Base-by-base conservation (phyloP, 1,140 invertebrate species). In the Lineus longissimus region DNA sequence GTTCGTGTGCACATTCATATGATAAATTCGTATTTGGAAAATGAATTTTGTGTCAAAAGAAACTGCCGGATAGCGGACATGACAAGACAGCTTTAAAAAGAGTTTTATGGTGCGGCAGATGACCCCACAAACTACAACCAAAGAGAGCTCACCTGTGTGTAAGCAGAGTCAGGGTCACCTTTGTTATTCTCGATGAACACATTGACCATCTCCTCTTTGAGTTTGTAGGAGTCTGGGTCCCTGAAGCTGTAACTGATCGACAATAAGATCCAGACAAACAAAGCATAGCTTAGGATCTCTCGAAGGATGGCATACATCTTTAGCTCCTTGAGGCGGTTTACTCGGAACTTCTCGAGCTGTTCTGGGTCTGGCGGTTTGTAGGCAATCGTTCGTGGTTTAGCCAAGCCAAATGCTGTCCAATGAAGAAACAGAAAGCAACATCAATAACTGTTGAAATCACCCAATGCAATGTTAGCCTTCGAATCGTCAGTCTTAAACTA, bases 211-310 rank as follows among this genome's bases (percentile, higher is more conserved):
- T 79, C 81, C 27, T 78, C 69, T 64, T 84, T 80, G 69, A 83
- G 76, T 1, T 76, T 65, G 64, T 77, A 81, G 30, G 79, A 75
- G 57, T 78, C 70, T 0, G 78, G 73, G 66, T 82, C 83, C 36
- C 81, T 64, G 61, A 78, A 77, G 2, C 81, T 76, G 68, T 84
- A 84, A 63, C 81, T 82, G 60, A 85, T 76, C 4, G 83, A 74
- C 58, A 84, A 73, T 7, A 85, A 73, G 19, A 86, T 75, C 72
- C 76, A 83, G 40, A 85, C 64, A 73, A 84, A 86, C 63, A 85
- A 73, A 2, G 76, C 62, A 67, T 85, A 86, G 29, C 81, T 74
- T 1, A 81, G 36, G 0, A 85, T 80, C 65, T 85, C 85, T 55
- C 78, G 65, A 19, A 86, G 62, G 7, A 85, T 71, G 29, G 71